These are phyloP conservation scores for Sebastes nivosus DNA, from an alignment of 2,797 vertebrate species.

Conservation along the genomic window DNA sequence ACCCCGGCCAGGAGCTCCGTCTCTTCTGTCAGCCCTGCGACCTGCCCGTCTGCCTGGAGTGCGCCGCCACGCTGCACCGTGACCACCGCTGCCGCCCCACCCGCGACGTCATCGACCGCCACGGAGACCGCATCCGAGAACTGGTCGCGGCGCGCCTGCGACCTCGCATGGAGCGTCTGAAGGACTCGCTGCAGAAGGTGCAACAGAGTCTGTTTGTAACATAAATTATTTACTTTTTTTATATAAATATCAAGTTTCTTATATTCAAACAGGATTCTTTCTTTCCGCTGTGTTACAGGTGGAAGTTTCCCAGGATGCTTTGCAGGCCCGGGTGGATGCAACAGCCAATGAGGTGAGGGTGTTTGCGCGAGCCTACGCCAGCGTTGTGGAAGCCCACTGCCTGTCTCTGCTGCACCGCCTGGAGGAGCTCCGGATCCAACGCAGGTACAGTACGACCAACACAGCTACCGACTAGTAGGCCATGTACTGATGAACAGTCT, in stretches of 20 bases:
- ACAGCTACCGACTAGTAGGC: too few species aligned
- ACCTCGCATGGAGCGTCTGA: constrained; percentile 80
- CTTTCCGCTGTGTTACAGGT: constrained; percentile 58
- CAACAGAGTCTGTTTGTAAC: not conserved
- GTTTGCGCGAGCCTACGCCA: constrained; percentile 85
- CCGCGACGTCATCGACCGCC: constrained; percentile 76
- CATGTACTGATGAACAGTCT: too few species aligned
- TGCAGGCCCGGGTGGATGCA: constrained; percentile 69
- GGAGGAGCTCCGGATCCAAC: constrained; percentile 84
- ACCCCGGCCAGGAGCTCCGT: constrained; percentile 87
- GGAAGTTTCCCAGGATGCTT: constrained; percentile 64
- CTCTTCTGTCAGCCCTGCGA: constrained; percentile 92
- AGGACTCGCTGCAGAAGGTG: constrained; percentile 78
- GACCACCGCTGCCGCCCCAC: constrained; percentile 85
- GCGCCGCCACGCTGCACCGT: constrained; percentile 82
- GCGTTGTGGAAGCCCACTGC: constrained; percentile 86
- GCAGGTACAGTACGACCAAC: constrained; percentile 49
- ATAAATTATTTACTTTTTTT: too few species aligned
- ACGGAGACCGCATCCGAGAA: constrained; percentile 84
- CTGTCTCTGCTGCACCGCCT: constrained; percentile 85
- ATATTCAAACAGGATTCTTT: not conserved
- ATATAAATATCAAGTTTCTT: too few species aligned
- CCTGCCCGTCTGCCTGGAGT: constrained; percentile 87
- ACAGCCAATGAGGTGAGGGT: constrained; percentile 80
- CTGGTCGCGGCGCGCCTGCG: constrained; percentile 80